Conservation (phyloP, 2,888 invertebrate species). For the Brenthis ino region DNA sequence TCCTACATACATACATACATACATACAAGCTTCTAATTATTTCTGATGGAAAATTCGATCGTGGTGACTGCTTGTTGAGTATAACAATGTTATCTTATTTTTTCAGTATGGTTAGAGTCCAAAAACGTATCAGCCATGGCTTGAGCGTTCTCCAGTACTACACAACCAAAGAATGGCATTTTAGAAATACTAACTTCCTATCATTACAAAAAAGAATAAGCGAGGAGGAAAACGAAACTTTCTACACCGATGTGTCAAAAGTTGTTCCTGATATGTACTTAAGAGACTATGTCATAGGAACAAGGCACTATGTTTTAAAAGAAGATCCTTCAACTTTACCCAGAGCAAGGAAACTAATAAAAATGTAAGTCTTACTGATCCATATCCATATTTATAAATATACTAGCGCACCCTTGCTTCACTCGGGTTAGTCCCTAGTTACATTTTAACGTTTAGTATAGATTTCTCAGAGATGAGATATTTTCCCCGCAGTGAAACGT, state of each 20-base stretch:
- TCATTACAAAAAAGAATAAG: constrained; percentile 78
- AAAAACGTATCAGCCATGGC: constrained; percentile 84
- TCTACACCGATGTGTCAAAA: constrained; percentile 76
- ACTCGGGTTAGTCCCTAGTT: too few relatives aligned
- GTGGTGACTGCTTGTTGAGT: neutral
- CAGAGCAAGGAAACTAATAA: constrained; percentile 84
- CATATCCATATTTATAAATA: neutral
- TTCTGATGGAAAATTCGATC: neutral
- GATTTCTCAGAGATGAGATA: too few relatives aligned
- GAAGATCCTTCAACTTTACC: constrained; percentile 90
- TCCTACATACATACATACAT: too few relatives aligned
- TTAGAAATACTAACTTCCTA: constrained; percentile 84
- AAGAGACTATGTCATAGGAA: constrained; percentile 87
- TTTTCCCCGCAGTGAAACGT: too few relatives aligned
- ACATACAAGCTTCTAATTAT: neutral
- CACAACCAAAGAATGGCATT: constrained; percentile 91
- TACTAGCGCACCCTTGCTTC: neutral
- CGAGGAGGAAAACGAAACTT: constrained; percentile 82
- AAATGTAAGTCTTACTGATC: constrained; percentile 72
- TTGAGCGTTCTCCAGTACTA: constrained; percentile 88
- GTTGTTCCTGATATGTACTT: constrained; percentile 61
- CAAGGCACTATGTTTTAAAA: constrained; percentile 90
- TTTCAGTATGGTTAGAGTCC: constrained; percentile 84
- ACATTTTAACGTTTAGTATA: too few relatives aligned
- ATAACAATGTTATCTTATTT: neutral